These are phyloP conservation scores for Neodiprion pinetum DNA, from an alignment of 1,140 invertebrate genomes.

Conservation along the genomic window DNA sequence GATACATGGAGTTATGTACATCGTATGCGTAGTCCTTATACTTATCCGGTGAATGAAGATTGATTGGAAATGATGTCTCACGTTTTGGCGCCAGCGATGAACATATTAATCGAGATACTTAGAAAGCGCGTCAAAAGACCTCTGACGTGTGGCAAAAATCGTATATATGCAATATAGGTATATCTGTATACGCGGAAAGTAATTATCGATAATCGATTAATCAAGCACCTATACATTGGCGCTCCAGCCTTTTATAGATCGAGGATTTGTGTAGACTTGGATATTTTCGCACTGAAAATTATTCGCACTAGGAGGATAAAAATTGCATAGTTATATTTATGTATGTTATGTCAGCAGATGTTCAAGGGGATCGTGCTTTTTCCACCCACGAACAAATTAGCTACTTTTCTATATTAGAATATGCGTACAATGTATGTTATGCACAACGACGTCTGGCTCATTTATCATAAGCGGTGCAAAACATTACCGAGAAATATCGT, in stretches of 20 bases:
- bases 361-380: background rate
- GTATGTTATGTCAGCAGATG: background rate
- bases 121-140: background rate
- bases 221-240: background rate
- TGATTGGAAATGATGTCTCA: background rate
- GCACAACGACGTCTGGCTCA: too few relatives aligned
- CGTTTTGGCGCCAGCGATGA: background rate
- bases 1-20: too few relatives aligned
- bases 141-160: background rate
- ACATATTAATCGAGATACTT: background rate
- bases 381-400: too few relatives aligned
- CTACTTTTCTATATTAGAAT: too few relatives aligned
- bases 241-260: background rate
- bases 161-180: too few relatives aligned
- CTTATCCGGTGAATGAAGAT: background rate
- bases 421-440: too few relatives aligned
- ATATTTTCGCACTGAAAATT: too few relatives aligned
- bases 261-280: background rate
- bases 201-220: conserved; percentile 2
- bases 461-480: background rate
- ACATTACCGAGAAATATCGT: background rate
- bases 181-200: background rate
- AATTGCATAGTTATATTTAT: background rate
- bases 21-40: background rate
- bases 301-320: background rate